Evolutionary conservation across 2,113 vertebrate genomes (phyloP).

Genomic region (Nematolebias whitei): DNA sequence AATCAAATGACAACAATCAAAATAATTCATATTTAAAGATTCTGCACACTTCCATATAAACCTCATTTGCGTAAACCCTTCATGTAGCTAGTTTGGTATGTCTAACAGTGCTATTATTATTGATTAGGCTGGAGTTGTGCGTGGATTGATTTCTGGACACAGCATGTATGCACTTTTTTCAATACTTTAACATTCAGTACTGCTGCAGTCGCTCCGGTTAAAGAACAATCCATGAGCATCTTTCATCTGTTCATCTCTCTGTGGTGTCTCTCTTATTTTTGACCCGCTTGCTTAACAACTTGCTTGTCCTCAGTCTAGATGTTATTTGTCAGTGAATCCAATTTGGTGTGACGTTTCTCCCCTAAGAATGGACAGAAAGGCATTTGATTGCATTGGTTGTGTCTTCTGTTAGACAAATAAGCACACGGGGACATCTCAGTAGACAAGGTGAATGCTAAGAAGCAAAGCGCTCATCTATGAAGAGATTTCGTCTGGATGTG

Average conservation of each 20-base stretch:
- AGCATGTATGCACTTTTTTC: background rate
- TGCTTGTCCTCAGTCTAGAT: conserved; percentile 60
- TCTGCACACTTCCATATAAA: background rate
- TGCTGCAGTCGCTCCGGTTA: background rate
- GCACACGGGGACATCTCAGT: conserved; percentile 55
- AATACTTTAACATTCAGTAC: background rate
- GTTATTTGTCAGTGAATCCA: conserved; percentile 70
- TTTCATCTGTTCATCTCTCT: conserved; percentile 21
- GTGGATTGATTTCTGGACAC: background rate
- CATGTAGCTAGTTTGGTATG: background rate
- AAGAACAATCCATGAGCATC: conserved; percentile 7
- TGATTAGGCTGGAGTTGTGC: background rate
- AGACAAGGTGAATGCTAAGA: conserved; percentile 46
- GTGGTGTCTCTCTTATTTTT: conserved; percentile 42
- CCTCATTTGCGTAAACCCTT: background rate
- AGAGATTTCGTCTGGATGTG: conserved; percentile 8
- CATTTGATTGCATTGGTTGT: conserved; percentile 66
- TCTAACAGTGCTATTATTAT: background rate
- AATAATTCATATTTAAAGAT: background rate
- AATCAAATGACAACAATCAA: background rate
- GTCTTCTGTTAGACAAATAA: conserved; percentile 62
- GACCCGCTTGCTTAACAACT: conserved; percentile 52
- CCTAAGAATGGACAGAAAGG: conserved; percentile 46
- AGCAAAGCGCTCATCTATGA: conserved; percentile 33
- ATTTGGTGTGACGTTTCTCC: conserved; percentile 58